phyloP scores from a whole-genome alignment of 2,797 vertebrate genomes.

The Tapera naevia region DNA sequence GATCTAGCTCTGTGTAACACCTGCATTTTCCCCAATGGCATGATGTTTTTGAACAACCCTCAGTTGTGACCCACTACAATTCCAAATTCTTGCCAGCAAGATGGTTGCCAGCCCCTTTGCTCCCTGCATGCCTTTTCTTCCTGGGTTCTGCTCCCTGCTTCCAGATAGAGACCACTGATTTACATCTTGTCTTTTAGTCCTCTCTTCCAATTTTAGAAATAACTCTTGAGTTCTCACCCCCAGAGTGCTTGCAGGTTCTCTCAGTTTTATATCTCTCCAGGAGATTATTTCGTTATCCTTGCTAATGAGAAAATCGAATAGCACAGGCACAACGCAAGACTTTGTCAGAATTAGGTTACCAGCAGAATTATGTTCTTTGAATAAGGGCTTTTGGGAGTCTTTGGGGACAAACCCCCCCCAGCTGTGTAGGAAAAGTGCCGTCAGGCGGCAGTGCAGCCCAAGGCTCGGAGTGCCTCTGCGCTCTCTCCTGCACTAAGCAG shows the following conservation, averaged over 20 bases:
- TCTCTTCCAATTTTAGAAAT: background rate
- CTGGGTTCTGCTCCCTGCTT: background rate
- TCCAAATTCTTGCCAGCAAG: background rate
- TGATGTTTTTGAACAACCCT: background rate
- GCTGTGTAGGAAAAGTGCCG: background rate
- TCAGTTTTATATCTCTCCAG: background rate
- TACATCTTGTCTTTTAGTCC: background rate
- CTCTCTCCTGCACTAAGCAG: fast-evolving
- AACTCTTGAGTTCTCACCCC: background rate
- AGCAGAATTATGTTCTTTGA: no score
- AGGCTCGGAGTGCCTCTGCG: fast-evolving
- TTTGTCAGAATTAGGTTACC: background rate
- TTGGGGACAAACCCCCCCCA: fast-evolving
- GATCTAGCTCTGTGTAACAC: background rate
- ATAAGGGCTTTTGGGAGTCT: fast-evolving
- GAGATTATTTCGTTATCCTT: background rate
- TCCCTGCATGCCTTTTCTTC: background rate
- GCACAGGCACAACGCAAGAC: background rate
- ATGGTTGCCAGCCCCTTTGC: background rate
- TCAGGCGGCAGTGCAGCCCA: conserved; percentile 20
- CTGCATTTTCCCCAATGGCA: background rate
- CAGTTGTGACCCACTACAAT: background rate
- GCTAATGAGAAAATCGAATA: background rate
- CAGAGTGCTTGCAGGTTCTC: background rate
- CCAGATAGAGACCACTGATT: background rate